Conservation (phyloP, 92 coral and sea anemone genomes). For the Isaurus tuberculatus region DNA sequence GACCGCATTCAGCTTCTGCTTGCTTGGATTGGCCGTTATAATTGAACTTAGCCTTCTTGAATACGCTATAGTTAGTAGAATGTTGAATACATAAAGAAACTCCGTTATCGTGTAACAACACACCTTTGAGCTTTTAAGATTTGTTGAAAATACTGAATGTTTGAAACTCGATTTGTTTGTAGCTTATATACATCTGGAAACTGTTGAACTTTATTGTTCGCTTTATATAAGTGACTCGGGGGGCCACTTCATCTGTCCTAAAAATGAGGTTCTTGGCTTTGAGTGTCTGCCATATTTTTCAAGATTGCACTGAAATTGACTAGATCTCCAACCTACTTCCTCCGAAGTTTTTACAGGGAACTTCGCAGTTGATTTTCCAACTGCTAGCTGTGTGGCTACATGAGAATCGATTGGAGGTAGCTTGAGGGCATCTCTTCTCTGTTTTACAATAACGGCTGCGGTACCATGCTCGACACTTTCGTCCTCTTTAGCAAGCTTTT, state of each 20-base stretch:
- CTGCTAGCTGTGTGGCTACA: conserved; percentile 90
- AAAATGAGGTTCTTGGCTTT: conserved; percentile 78
- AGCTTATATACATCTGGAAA: neutral
- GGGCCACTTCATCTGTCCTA: conserved; percentile 97
- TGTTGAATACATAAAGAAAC: too few species aligned
- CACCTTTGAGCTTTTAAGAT: too few species aligned
- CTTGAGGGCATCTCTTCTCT: conserved; percentile 93
- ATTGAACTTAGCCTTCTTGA: too few species aligned
- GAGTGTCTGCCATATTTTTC: conserved; percentile 95
- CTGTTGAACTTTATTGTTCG: neutral
- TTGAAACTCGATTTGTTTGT: too few species aligned
- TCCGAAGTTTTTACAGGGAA: conserved; percentile 84
- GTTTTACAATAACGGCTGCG: conserved; percentile 93
- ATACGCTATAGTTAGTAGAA: too few species aligned
- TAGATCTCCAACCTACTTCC: conserved; percentile 97
- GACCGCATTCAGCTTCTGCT: too few species aligned
- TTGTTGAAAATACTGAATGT: too few species aligned
- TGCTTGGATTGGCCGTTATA: too few species aligned
- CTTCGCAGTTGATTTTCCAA: conserved; percentile 83
- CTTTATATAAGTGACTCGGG: conserved; percentile 86
- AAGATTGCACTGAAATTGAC: conserved; percentile 84
- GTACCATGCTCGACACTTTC: conserved; percentile 82
- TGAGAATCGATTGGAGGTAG: conserved; percentile 95
- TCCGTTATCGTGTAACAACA: too few species aligned
- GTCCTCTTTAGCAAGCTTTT: conserved; percentile 88